Conservation (phyloP, 2,797 vertebrate species). For the Novumbra hubbsi region DNA sequence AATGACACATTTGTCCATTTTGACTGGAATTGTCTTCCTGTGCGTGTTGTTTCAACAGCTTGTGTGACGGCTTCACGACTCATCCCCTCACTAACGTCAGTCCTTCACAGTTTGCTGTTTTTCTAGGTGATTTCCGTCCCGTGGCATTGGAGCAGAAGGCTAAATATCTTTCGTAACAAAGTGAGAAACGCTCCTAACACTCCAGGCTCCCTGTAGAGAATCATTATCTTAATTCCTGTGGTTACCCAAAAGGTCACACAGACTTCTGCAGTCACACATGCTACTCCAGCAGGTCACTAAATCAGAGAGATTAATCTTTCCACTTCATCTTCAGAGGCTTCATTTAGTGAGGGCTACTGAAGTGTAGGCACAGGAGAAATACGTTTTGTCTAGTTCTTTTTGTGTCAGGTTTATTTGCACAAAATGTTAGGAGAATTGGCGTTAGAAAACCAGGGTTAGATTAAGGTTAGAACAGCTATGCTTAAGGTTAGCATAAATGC, state of each 20-base stretch:
- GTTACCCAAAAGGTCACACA: slow-evolving; percentile 15
- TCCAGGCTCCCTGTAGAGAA: not conserved
- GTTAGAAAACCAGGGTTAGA: too few relatives aligned
- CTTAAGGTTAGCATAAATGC: too few relatives aligned
- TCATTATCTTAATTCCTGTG: slow-evolving; percentile 15
- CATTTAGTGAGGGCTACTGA: not conserved
- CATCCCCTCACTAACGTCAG: slow-evolving; percentile 4
- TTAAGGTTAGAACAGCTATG: too few relatives aligned
- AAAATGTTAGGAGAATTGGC: too few relatives aligned
- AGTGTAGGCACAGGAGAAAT: not conserved
- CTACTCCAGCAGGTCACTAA: slow-evolving; percentile 12
- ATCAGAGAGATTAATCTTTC: slow-evolving; percentile 7
- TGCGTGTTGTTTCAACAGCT: slow-evolving; percentile 37
- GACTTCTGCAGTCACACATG: slow-evolving; percentile 1
- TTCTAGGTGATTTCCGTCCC: slow-evolving; percentile 6
- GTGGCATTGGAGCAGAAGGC: slow-evolving; percentile 6
- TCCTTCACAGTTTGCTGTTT: slow-evolving; percentile 17
- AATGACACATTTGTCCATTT: not conserved
- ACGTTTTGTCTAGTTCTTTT: too few relatives aligned
- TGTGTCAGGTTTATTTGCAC: too few relatives aligned
- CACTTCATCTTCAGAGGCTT: not conserved
- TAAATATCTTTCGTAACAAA: slow-evolving; percentile 6
- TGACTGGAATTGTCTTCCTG: not conserved
- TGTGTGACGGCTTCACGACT: slow-evolving; percentile 29
- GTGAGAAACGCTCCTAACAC: slow-evolving; percentile 4